A percentile compares a stretch with the other conserved stretches of the same genome.
Conservation (phyloP, 64 coral and sea anemone species). For the Trachythela sp. region DNA sequence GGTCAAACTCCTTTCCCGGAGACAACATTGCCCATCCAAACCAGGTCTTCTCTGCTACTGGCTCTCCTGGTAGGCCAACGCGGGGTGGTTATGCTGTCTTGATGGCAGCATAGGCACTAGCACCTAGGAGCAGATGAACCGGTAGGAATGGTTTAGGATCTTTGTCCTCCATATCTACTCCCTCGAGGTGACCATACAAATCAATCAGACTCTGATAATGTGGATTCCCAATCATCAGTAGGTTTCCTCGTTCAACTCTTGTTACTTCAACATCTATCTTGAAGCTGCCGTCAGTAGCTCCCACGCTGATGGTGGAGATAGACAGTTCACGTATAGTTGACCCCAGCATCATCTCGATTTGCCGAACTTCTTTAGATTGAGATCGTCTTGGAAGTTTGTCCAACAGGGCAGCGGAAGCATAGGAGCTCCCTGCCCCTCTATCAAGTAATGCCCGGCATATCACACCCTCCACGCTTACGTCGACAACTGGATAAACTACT, state of each 20-base stretch:
- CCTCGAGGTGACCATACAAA: neutral
- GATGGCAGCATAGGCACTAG: slow-evolving; percentile 24
- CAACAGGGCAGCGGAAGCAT: slow-evolving; percentile 42
- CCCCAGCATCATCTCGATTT: too few relatives aligned
- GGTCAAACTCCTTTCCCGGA: neutral
- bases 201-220: slow-evolving; percentile 28
- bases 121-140: slow-evolving; percentile 42
- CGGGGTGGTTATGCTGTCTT: slow-evolving; percentile 42
- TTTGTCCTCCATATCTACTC: slow-evolving; percentile 27
- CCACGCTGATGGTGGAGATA: too few relatives aligned
- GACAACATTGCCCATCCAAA: slow-evolving; percentile 45
- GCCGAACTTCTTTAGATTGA: too few relatives aligned
- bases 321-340: too few relatives aligned
- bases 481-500: slow-evolving; percentile 40
- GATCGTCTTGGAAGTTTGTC: too few relatives aligned
- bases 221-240: slow-evolving; percentile 47
- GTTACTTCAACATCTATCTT: slow-evolving; percentile 35
- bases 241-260: slow-evolving; percentile 51
- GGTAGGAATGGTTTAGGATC: slow-evolving; percentile 28
- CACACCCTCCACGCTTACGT: slow-evolving; percentile 4
- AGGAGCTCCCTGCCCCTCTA: slow-evolving; percentile 46
- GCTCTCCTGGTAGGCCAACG: slow-evolving; percentile 46
- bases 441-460: neutral
- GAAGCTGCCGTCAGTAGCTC: too few relatives aligned
- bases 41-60: slow-evolving; percentile 48